Evolutionary conservation across 2,113 vertebrate genomes (phyloP).

Genomic region (Chloebia gouldiae): DNA sequence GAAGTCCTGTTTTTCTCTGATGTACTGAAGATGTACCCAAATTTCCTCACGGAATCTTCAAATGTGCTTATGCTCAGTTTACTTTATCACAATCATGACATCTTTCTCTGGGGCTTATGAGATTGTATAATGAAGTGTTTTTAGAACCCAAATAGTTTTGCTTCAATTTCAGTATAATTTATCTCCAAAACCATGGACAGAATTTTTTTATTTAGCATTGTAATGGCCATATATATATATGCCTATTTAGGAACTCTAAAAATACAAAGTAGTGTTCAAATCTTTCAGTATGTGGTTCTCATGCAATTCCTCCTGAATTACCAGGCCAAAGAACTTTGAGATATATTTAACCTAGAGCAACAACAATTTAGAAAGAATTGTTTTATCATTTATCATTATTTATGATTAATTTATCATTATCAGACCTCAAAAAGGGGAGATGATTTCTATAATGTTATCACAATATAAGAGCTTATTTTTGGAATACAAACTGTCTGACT

Average conservation of each 20-base stretch:
- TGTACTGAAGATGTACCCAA: background rate
- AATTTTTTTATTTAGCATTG: background rate
- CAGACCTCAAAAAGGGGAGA: background rate
- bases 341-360: background rate
- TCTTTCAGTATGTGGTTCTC: background rate
- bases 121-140: background rate
- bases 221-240: background rate
- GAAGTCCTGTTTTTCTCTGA: background rate
- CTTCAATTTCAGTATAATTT: background rate
- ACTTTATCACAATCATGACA: background rate
- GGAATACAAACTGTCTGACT: background rate
- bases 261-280: background rate
- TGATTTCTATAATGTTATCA: background rate
- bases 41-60: background rate
- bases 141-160: background rate
- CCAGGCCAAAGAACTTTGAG: background rate
- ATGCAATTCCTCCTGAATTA: background rate
- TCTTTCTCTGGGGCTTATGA: background rate
- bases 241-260: background rate
- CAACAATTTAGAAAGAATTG: background rate
- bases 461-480: background rate
- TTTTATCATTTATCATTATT: background rate
- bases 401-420: no score
- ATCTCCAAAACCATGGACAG: background rate
- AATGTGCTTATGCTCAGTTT: background rate